Base-by-base conservation (phyloP, 1,140 invertebrate species). In the Anastatus disparis region DNA sequence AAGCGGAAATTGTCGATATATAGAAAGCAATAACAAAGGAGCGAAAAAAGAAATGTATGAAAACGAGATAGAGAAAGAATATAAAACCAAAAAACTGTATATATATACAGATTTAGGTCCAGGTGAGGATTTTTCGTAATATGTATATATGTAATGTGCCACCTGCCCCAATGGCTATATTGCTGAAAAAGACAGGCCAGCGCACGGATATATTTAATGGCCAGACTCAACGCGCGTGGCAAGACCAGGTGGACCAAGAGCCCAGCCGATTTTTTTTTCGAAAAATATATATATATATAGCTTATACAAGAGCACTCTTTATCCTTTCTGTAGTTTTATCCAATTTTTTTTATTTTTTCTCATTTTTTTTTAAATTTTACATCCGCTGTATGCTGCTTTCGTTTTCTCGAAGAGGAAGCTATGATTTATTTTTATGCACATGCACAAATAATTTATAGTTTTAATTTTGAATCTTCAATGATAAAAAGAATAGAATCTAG, bases 101-200 rank as follows among this genome's bases (percentile, higher is more conserved):
- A 29, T 8, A 22, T 53, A n/a, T n/a, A n/a, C n/a, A n/a, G n/a
- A 20, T 46, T 6, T 8, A 26, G 42, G 50, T 65, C 48, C 63
- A 65, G 63, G 63, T 65, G 50, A 65, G 63, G 22, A 65, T 20
- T 46, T n/a, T n/a, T n/a, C 20, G n/a, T n/a, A n/a, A n/a, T n/a
- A n/a, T n/a, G n/a, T n/a, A 48, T 17, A 24, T 38, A 44, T 17
- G 29, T 29, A 31, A 44, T 27, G 13, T 29, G 38, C 50, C 63
- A 65, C 63, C 63, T 65, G 63, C 50, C 63, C 22, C 38, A 38
- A 27, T 24, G 58, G 58, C 42, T 15, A 29, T n/a, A 35, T 44
- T 31, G 61, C n/a, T 29, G 38, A 7, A 13, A 67, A 56, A 65
- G 38, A 27, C 52, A 27, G 27, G 38, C n/a, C 52, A 27, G 27